Evolutionary conservation across 2,797 vertebrate genomes (phyloP).

Genomic region (Propithecus deckenii): DNA sequence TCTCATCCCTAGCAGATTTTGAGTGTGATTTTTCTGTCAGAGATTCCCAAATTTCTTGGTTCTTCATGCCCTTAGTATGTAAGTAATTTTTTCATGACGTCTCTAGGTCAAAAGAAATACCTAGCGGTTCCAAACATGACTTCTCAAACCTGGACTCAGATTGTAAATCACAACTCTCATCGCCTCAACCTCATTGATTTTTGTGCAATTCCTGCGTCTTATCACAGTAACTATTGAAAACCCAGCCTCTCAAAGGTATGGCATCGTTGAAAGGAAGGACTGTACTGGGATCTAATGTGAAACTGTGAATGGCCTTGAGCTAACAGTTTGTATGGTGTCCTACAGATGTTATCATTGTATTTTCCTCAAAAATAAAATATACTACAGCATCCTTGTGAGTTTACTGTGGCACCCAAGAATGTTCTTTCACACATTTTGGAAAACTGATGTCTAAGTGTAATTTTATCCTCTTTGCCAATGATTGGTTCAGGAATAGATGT

Average conservation of each 20-base stretch:
- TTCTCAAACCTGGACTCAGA: neutral
- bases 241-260: neutral
- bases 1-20: neutral
- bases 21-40: neutral
- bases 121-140: neutral
- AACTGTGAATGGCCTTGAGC: neutral
- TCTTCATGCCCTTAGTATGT: neutral
- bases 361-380: neutral
- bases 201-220: neutral
- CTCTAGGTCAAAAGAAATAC: neutral
- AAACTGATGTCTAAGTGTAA: neutral
- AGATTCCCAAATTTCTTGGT: neutral
- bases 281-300: neutral
- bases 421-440: neutral
- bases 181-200: neutral
- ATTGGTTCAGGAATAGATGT: neutral
- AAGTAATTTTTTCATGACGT: neutral
- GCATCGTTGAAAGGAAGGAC: neutral
- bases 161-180: neutral
- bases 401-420: neutral
- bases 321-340: neutral
- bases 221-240: neutral
- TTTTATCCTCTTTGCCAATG: neutral
- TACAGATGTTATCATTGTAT: neutral
- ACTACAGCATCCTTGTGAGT: neutral